A percentile compares a stretch with the other conserved stretches of the same genome.
Evolutionary conservation across 2,113 vertebrate genomes (phyloP).

Genomic region (Brachirus orientalis): DNA sequence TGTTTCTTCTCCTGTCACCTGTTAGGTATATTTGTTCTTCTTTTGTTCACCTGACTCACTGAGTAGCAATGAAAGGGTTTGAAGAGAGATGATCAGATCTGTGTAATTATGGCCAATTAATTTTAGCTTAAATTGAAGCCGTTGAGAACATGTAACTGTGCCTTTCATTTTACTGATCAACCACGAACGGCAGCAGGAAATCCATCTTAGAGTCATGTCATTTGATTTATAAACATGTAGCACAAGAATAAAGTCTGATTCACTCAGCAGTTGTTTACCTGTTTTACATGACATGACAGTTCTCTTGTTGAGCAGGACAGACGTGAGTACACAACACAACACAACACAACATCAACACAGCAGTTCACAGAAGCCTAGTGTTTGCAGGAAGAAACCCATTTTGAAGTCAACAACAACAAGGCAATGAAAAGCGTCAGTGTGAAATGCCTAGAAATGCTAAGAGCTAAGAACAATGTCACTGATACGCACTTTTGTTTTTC

Average conservation of each 20-base stretch:
- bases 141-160: slow-evolving; percentile 1
- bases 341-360: neutral
- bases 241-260: neutral
- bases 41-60: slow-evolving; percentile 31
- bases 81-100: slow-evolving; percentile 31
- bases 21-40: slow-evolving; percentile 9
- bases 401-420: neutral
- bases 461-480: slow-evolving; percentile 3
- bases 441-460: slow-evolving; percentile 4
- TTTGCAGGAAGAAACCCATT: slow-evolving; percentile 5
- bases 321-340: neutral
- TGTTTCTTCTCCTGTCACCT: slow-evolving; percentile 20
- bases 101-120: slow-evolving; percentile 43
- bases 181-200: slow-evolving; percentile 22
- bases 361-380: slow-evolving; percentile 5
- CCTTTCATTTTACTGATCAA: slow-evolving; percentile 17
- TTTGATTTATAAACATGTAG: slow-evolving; percentile 38
- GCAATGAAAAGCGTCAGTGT: neutral
- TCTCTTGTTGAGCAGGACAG: neutral
- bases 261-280: slow-evolving; percentile 33
- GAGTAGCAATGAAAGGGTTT: slow-evolving; percentile 33
- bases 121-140: slow-evolving; percentile 32
- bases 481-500: slow-evolving; percentile 21
- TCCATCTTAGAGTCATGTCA: slow-evolving; percentile 1
- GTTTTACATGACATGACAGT: neutral